A percentile compares a stretch with the other conserved stretches of the same genome.
Evolutionary conservation across 1,140 invertebrate species (phyloP).

Genomic region (Calycopis cecrops): DNA sequence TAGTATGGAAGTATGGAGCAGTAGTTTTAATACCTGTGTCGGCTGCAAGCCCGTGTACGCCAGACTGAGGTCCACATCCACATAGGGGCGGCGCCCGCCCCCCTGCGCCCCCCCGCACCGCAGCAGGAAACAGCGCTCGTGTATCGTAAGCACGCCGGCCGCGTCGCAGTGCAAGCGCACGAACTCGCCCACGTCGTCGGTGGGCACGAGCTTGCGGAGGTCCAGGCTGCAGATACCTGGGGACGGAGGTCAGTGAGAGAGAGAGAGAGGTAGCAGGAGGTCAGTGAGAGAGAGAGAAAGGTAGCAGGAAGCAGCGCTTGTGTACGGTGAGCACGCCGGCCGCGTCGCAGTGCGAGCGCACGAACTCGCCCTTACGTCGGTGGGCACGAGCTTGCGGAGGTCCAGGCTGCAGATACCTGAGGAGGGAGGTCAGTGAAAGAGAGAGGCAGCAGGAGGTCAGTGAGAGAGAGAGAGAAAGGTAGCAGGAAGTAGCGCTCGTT

Average conservation of each 20-base stretch:
- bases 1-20: too few species aligned
- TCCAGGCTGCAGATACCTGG: slow-evolving; percentile 61
- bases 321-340: slow-evolving; percentile 35
- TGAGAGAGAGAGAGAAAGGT: too few species aligned
- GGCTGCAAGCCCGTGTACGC: slow-evolving; percentile 39
- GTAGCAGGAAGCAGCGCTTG: too few species aligned
- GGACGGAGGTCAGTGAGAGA: slow-evolving; percentile 33
- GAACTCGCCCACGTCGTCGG: slow-evolving; percentile 43
- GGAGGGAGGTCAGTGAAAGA: slow-evolving; percentile 43
- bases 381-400: slow-evolving; percentile 55
- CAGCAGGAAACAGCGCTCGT: slow-evolving; percentile 53
- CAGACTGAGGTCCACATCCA: slow-evolving; percentile 53
- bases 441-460: slow-evolving; percentile 54
- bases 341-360: slow-evolving; percentile 42
- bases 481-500: slow-evolving; percentile 54
- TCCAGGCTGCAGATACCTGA: slow-evolving; percentile 62
- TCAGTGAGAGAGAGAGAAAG: slow-evolving; percentile 20
- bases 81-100: slow-evolving; percentile 33
- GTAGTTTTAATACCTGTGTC: neutral
- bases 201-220: slow-evolving; percentile 55
- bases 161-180: slow-evolving; percentile 41
- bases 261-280: slow-evolving; percentile 27
- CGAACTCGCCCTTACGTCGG: slow-evolving; percentile 38
- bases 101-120: slow-evolving; percentile 32
- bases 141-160: slow-evolving; percentile 34